Percentiles rank a stretch among this genome's conserved stretches.
Evolutionary conservation across 2,113 vertebrate genomes (phyloP).

Genomic region (Pteropus alecto): DNA sequence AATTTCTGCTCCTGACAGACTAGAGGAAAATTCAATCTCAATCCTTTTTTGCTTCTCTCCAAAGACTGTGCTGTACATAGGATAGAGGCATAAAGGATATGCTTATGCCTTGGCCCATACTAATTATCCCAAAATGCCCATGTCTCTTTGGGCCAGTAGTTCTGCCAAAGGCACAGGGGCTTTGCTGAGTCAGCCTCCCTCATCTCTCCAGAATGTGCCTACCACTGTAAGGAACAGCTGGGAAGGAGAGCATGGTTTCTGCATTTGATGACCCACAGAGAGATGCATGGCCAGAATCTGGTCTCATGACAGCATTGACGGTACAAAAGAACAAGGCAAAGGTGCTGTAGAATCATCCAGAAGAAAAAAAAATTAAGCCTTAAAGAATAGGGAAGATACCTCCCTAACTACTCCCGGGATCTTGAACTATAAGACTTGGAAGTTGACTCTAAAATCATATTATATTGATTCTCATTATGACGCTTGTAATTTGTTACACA

Average conservation of each 20-base stretch:
- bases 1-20: background rate
- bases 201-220: background rate
- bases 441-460: background rate
- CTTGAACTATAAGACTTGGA: background rate
- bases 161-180: background rate
- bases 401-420: background rate
- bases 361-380: background rate
- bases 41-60: background rate
- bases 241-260: background rate
- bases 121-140: background rate
- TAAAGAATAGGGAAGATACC: background rate
- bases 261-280: background rate
- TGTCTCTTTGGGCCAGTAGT: background rate
- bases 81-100: background rate
- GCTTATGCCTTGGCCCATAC: background rate
- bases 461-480: background rate
- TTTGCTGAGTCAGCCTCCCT: background rate
- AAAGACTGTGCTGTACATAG: background rate
- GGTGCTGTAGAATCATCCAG: background rate
- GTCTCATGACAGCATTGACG: background rate
- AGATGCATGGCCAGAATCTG: background rate
- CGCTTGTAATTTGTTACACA: background rate
- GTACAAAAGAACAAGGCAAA: background rate
- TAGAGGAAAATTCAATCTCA: background rate
- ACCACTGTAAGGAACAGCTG: background rate